Conservation (phyloP, 2,888 invertebrate genomes). For the Antheraea assamensis region DNA sequence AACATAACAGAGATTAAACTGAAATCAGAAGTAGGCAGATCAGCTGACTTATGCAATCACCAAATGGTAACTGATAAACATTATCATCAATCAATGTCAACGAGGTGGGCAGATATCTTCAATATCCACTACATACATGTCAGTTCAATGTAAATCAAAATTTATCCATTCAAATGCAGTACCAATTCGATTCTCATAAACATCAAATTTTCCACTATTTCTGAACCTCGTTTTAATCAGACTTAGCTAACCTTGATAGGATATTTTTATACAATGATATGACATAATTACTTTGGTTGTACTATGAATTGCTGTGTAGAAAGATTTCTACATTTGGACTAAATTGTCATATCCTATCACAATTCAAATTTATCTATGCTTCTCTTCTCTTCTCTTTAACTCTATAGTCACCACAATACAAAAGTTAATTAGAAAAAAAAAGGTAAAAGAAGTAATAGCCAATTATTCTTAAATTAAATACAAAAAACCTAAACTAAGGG, state of each 20-base stretch:
- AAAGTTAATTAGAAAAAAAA: too few species aligned
- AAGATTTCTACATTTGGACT: too few species aligned
- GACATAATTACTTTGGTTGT: neutral
- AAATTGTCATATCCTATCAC: too few species aligned
- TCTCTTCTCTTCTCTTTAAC: too few species aligned
- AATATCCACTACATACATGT: slow-evolving; percentile 16
- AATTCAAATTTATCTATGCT: too few species aligned
- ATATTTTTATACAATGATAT: neutral
- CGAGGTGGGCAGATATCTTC: slow-evolving; percentile 24
- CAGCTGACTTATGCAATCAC: slow-evolving; percentile 53
- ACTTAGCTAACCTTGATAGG: neutral
- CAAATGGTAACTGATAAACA: slow-evolving; percentile 42
- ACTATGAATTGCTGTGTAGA: neutral
- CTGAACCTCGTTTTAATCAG: neutral
- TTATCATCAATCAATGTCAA: slow-evolving; percentile 60
- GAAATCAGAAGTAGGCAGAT: slow-evolving; percentile 34
- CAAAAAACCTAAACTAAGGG: too few species aligned
- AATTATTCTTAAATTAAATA: too few species aligned
- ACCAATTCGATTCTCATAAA: neutral
- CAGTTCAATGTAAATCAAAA: neutral
- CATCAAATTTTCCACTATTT: neutral
- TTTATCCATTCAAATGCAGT: neutral
- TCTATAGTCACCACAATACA: too few species aligned
- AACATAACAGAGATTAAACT: slow-evolving; percentile 12
- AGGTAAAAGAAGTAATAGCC: too few species aligned